Evolutionary conservation across 2,888 invertebrate genomes (phyloP), one percentile per base, ranked within the genome.

Genomic region (Pristionchus mayeri): DNA sequence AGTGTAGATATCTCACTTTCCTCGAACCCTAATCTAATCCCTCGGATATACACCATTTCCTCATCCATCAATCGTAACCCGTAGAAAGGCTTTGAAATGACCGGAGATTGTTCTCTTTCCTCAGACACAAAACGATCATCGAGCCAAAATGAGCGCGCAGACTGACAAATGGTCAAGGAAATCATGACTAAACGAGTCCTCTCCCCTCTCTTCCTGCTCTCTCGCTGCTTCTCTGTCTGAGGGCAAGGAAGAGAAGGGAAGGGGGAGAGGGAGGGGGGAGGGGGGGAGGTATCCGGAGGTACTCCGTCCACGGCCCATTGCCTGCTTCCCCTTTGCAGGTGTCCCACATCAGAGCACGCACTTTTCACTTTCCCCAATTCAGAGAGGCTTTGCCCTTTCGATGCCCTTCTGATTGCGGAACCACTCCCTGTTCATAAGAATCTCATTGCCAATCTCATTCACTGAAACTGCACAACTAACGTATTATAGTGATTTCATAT

Each of bases 61-160:
- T 27, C 63, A 13, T 18, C 27, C 63, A 63, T 63, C 37, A 13
- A 16, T 60, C 57, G 2, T 16, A 27, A 27, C 57, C 57, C 21
- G 21, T 34, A 63, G 18, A 63, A 27, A 60, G 27, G 60, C 27
- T 60, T 60, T 37, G 63, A 30, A 63, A 63, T 63, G 63, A 63
- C 63, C 63, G 63, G 63, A 63, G 63, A 63, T 63, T 63, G 63
- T n/a, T 34, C 60, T 60, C 57, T 60, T 60, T 60, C 60, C 9
- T 16, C 11, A 3, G 27, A 57, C 3, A 13, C 13, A 24, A 60
- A 60, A 60, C 60, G 60, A 60, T 24, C 30, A 6, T 57, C 24
- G 16, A 13, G 18, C 7, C 52, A 52, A 60, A 60, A 60, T 18
- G 57, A 60, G 27, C 50, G 50, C n/a, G n/a, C n/a, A 50, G 16